Percentiles rank a stretch among this genome's conserved stretches.
phyloP scores from a whole-genome alignment of 1,140 invertebrate species.

The Drosophila guanche region DNA sequence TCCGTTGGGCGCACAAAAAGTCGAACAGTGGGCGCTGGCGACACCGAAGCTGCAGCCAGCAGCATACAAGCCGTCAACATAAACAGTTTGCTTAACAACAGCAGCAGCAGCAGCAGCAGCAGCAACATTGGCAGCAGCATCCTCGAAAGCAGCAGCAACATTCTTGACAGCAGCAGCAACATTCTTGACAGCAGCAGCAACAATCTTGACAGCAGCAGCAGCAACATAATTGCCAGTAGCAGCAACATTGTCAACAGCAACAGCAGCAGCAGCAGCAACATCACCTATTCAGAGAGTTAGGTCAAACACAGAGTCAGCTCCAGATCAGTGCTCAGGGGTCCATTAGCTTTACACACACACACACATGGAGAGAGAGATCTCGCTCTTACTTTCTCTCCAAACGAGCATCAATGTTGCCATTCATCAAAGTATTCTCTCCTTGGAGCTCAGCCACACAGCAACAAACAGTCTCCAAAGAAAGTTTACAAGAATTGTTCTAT shows the following conservation, averaged over 20 bases:
- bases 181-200: background rate
- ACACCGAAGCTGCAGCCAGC: conserved; percentile 44
- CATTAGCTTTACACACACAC: conserved; percentile 46
- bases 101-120: conserved; percentile 11
- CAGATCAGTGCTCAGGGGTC: conserved; percentile 44
- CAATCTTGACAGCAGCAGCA: background rate
- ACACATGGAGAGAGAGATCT: background rate
- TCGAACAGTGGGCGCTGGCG: background rate
- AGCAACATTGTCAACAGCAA: conserved; percentile 13
- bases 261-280: conserved; percentile 14
- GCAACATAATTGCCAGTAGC: conserved; percentile 5
- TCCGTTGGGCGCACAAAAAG: too few species aligned
- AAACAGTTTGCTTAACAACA: conserved; percentile 3
- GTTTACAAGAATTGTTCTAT: too few species aligned
- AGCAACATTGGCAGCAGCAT: conserved; percentile 17
- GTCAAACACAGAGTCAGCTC: conserved; percentile 20
- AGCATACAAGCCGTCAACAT: background rate
- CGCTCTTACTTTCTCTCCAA: background rate
- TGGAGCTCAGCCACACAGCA: too few species aligned
- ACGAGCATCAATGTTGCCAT: conserved; percentile 54
- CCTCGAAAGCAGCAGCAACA: conserved; percentile 6
- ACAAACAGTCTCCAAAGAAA: too few species aligned
- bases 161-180: background rate
- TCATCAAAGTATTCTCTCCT: conserved; percentile 24
- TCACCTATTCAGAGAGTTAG: conserved; percentile 27